phyloP scores from a whole-genome alignment of 2,888 invertebrate genomes.

The Tuta absoluta region DNA sequence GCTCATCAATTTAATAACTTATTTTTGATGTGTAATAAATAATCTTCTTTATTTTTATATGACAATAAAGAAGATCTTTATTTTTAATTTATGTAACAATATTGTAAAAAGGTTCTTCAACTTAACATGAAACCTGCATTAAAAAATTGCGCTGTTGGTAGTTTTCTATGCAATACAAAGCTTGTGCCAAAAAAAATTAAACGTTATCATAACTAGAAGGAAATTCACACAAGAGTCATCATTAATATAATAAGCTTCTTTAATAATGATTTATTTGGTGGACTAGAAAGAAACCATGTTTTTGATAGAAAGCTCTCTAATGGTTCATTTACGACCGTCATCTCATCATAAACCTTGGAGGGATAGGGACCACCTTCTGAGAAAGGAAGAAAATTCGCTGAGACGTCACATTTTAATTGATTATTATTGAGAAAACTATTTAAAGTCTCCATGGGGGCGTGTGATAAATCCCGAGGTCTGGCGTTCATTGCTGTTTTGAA shows the following conservation, averaged over 20 bases:
- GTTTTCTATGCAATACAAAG: too few relatives aligned
- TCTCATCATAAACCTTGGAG: conserved; percentile 52
- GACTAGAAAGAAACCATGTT: conserved; percentile 35
- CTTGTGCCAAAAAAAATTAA: background rate
- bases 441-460: conserved; percentile 49
- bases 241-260: conserved; percentile 39
- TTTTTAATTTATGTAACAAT: too few relatives aligned
- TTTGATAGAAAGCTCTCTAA: conserved; percentile 53
- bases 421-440: conserved; percentile 53
- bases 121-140: too few relatives aligned
- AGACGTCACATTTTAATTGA: conserved; percentile 79
- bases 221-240: conserved; percentile 37
- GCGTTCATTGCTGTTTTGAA: too few relatives aligned
- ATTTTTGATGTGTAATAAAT: conserved; percentile 58
- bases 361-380: conserved; percentile 64
- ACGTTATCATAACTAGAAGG: background rate
- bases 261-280: conserved; percentile 42
- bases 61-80: too few relatives aligned
- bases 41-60: too few relatives aligned
- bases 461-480: too few relatives aligned
- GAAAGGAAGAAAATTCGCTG: conserved; percentile 64
- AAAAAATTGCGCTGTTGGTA: too few relatives aligned
- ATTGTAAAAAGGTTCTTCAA: too few relatives aligned
- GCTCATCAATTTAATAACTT: conserved; percentile 74
- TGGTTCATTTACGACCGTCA: conserved; percentile 53